Evolutionary conservation across 1,140 invertebrate species (phyloP).

Genomic region (Metaphire vulgaris): DNA sequence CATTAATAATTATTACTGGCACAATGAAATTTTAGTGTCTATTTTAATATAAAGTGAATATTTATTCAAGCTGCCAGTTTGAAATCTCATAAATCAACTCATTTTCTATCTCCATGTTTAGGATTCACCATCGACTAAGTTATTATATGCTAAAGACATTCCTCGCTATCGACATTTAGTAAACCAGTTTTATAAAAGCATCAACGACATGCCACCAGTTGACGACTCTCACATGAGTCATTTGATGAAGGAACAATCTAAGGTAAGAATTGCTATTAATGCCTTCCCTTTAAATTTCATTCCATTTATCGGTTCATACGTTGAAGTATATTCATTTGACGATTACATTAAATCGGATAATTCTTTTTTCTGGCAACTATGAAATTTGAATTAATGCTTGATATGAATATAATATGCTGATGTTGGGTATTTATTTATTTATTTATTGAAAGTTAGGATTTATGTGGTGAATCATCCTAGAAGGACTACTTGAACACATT

Average conservation of each 20-base stretch:
- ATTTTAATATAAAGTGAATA: no score
- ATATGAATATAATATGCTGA: background rate
- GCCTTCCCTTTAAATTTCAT: background rate
- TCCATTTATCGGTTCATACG: background rate
- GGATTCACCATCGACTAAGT: conserved; percentile 51
- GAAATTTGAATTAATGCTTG: background rate
- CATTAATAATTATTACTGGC: no score
- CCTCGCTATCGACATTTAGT: conserved; percentile 46
- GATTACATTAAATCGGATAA: background rate
- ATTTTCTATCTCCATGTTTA: no score
- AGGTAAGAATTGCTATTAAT: conserved; percentile 63
- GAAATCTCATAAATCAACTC: no score
- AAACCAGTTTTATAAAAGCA: conserved; percentile 56
- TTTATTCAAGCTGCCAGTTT: no score
- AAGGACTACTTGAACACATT: no score
- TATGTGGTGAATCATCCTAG: no score
- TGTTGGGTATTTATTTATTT: background rate
- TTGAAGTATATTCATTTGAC: background rate
- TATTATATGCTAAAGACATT: conserved; percentile 52
- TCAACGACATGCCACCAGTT: conserved; percentile 78
- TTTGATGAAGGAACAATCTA: conserved; percentile 94
- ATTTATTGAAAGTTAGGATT: background rate
- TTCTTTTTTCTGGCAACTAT: background rate
- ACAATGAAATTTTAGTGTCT: no score
- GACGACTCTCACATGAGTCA: conserved; percentile 98